phyloP scores from a whole-genome alignment of 2,888 invertebrate genomes.

The Oxystoma pomonae region DNA sequence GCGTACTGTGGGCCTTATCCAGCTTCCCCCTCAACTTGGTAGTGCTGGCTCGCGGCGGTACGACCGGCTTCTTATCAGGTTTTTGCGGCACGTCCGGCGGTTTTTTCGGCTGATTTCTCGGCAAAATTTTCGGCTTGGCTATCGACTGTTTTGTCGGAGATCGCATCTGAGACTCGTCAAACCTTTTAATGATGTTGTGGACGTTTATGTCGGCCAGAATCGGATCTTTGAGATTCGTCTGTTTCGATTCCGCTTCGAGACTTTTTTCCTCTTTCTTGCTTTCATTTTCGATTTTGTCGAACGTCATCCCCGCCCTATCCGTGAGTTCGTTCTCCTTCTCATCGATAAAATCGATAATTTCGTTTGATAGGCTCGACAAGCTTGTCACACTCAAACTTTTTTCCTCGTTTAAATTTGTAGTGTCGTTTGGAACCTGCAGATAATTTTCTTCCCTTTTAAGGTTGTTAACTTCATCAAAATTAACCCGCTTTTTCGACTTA shows the following conservation, averaged over 20 bases:
- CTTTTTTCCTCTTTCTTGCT: not conserved
- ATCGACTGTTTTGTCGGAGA: constrained; percentile 5
- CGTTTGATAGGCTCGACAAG: constrained; percentile 43
- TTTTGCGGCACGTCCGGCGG: constrained; percentile 42
- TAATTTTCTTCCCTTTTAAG: constrained; percentile 13
- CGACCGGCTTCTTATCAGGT: constrained; percentile 39
- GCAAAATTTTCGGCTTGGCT: constrained; percentile 37
- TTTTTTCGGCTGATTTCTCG: constrained; percentile 37
- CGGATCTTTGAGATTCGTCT: constrained; percentile 29
- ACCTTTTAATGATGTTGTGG: constrained; percentile 45
- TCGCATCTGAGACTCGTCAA: constrained; percentile 35
- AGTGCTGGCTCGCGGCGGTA: constrained; percentile 40
- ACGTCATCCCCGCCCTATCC: constrained; percentile 45
- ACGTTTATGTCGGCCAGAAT: constrained; percentile 43
- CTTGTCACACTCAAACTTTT: constrained; percentile 46
- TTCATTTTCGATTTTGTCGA: constrained; percentile 24
- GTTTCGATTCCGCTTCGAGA: not conserved
- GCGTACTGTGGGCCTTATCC: constrained; percentile 80
- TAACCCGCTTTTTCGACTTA: constrained; percentile 40
- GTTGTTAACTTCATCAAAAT: constrained; percentile 34
- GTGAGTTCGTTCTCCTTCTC: constrained; percentile 42
- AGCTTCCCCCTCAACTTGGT: constrained; percentile 53
- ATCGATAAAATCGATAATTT: constrained; percentile 45
- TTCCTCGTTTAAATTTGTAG: constrained; percentile 39
- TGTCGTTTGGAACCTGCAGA: constrained; percentile 4